Base-by-base conservation (phyloP, 2,888 invertebrate genomes). In the Amorpha juglandis region DNA sequence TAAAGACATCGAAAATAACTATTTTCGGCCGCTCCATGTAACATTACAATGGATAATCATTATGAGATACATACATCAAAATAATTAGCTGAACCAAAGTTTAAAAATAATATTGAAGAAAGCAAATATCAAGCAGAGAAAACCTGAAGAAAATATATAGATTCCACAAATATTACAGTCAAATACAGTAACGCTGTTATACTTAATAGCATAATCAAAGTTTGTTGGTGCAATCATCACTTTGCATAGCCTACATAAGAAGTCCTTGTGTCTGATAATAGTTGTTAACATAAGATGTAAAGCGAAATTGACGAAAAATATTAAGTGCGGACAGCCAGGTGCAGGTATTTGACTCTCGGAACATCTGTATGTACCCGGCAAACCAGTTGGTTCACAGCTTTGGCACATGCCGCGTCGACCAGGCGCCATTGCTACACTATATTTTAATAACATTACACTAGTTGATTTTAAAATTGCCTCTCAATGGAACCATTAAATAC, bases 201-300 rank as follows among this genome's bases (percentile, higher is more conserved):
- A 27, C 27, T 27, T 27, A 3, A 58, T 58, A 58, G 42, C 19
- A 42, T 58, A 42, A 58, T 58, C 58, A 42, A 75, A 74, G 77
- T 82, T 79, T 79, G 72, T 75, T 66, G 65, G 66, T 70, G 69
- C 64, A 70, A 67, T 72, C 68, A 70, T 71, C 70, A 74, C 65
- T 76, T 76, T 76, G 75, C 74, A 74, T 78, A 82, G 79, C 88
- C 88, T 75, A 86, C 73, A 79, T 87, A 71, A 21, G 11, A 67
- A 76, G 81, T 77, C 88, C 88, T 89, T 86, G 88, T 80, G 72
- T 83, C 80, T 82, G 84, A 83, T 89, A 45, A 38, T 38, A 80
- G 78, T 70, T 69, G 70, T 71, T 73, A 78, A 73, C 71, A 74
- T 67, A 74, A 74, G 65, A 79, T 74, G 72, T 74, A 71, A 73